Evolutionary conservation across 2,113 vertebrate genomes (phyloP).

Genomic region (Plestiodon gilberti): DNA sequence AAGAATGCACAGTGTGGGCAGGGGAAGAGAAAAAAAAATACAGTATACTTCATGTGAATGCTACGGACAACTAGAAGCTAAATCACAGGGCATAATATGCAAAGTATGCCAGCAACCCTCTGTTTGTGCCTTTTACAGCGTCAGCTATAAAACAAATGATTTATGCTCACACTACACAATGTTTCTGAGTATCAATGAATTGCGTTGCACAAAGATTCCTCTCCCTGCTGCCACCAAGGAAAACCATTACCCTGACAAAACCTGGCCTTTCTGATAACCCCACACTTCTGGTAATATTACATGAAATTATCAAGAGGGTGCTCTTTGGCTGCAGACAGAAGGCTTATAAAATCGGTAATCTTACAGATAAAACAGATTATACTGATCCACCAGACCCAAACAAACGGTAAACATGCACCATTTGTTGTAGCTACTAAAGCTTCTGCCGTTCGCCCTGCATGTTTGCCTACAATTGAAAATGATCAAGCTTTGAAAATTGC

Average conservation of each 20-base stretch:
- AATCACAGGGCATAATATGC: conserved; percentile 3
- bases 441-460: not conserved
- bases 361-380: not conserved
- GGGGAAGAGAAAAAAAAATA: conserved; percentile 7
- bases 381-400: not conserved
- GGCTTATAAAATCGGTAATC: not conserved
- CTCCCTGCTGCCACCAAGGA: conserved; percentile 27
- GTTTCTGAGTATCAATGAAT: conserved; percentile 52
- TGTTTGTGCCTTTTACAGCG: conserved; percentile 23
- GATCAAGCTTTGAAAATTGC: not conserved
- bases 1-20: not conserved
- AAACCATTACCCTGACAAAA: conserved; percentile 21
- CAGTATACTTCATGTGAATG: not conserved
- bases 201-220: conserved; percentile 1
- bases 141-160: conserved; percentile 53
- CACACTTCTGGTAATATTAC: conserved; percentile 22
- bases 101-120: conserved; percentile 8
- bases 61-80: not conserved
- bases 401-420: not conserved
- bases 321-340: not conserved
- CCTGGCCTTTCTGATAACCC: conserved; percentile 49
- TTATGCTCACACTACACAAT: not conserved
- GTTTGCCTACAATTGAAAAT: not conserved
- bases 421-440: not conserved
- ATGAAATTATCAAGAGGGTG: not conserved